phyloP scores from a whole-genome alignment of 2,888 invertebrate genomes.

The Cetonia aurata region DNA sequence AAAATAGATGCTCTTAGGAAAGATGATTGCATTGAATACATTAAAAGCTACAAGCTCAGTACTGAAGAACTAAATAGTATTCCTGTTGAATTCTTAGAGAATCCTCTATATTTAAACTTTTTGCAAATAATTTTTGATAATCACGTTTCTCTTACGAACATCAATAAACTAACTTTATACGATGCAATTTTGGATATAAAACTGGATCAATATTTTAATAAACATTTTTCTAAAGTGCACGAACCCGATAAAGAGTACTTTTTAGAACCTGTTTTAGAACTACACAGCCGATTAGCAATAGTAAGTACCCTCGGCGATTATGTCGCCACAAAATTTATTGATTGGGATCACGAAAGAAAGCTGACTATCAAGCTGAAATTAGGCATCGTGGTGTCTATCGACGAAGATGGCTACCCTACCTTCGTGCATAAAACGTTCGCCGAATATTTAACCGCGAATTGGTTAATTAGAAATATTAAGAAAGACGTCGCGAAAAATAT shows the following conservation, averaged over 20 bases:
- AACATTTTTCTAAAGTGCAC: not conserved
- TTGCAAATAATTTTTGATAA: not conserved
- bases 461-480: not conserved
- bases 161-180: constrained; percentile 1
- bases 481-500: not conserved
- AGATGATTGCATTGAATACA: not conserved
- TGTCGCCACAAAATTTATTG: not conserved
- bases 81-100: constrained; percentile 6
- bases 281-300: not conserved
- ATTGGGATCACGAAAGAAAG: too few species aligned
- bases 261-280: not conserved
- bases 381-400: too few species aligned
- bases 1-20: not conserved
- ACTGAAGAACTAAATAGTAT: not conserved
- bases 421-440: constrained; percentile 5
- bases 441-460: not conserved
- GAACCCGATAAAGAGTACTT: not conserved
- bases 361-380: too few species aligned
- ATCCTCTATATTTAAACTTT: constrained; percentile 14
- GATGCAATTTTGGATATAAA: not conserved
- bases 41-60: not conserved
- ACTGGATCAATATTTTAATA: not conserved
- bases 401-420: not conserved
- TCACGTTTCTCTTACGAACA: not conserved
- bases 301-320: not conserved